phyloP scores from a whole-genome alignment of 2,113 vertebrate genomes.

The Macroglossus sobrinus region DNA sequence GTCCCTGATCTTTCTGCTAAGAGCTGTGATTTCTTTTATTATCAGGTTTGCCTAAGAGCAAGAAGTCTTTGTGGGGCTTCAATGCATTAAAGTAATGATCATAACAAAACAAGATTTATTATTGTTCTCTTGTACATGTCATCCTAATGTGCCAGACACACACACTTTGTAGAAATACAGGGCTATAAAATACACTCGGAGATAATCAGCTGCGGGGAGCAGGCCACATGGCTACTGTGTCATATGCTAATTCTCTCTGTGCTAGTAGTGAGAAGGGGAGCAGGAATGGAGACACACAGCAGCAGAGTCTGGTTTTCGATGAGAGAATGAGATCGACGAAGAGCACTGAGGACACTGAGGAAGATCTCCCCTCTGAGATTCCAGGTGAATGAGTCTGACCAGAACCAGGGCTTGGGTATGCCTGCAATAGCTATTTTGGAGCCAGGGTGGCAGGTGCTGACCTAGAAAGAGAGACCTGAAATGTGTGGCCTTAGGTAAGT shows the following conservation, averaged over 20 bases:
- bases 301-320: background rate
- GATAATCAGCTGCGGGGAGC: background rate
- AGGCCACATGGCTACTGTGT: background rate
- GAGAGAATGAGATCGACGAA: background rate
- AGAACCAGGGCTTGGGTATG: accelerated
- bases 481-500: background rate
- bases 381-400: accelerated
- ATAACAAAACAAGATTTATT: background rate
- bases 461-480: background rate
- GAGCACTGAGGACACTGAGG: background rate
- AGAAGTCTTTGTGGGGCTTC: background rate
- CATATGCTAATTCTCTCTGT: background rate
- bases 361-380: background rate
- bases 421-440: background rate
- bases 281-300: background rate
- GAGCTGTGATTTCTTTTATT: background rate
- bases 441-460: background rate
- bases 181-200: background rate
- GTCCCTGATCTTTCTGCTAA: background rate
- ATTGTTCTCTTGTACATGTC: background rate
- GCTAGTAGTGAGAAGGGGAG: background rate
- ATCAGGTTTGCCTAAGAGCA: background rate
- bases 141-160: background rate
- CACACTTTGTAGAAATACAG: background rate
- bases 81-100: background rate